Conservation (phyloP, 2,797 vertebrate species). For the Harpagifer antarcticus region DNA sequence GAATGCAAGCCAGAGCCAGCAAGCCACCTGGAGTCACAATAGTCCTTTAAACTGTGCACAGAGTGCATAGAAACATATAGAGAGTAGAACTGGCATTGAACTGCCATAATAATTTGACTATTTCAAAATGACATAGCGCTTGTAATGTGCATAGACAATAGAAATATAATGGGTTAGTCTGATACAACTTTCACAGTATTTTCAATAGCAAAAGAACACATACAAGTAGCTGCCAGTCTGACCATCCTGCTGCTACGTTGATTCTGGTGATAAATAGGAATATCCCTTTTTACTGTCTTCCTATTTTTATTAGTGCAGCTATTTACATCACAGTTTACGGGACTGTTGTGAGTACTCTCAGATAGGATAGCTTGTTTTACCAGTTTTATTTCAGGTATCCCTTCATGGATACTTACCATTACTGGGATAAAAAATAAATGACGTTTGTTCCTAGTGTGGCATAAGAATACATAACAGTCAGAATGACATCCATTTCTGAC, state of each 20-base stretch:
- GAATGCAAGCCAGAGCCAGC: not conserved
- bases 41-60: conserved; percentile 7
- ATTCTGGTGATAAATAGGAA: no score
- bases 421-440: not conserved
- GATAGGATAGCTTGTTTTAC: not conserved
- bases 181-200: no score
- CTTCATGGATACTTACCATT: not conserved
- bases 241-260: no score
- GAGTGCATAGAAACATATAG: not conserved
- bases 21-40: not conserved
- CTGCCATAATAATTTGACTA: no score
- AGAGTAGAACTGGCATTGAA: no score
- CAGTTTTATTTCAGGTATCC: not conserved
- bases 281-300: no score
- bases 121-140: no score
- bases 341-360: not conserved
- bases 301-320: not conserved
- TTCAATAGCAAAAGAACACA: no score
- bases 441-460: not conserved
- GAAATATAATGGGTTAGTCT: no score
- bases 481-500: not conserved
- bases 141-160: no score
- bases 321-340: not conserved
- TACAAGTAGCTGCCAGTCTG: no score
- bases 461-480: not conserved